phyloP scores from a whole-genome alignment of 2,888 invertebrate species.

The Protophormia terraenovae region DNA sequence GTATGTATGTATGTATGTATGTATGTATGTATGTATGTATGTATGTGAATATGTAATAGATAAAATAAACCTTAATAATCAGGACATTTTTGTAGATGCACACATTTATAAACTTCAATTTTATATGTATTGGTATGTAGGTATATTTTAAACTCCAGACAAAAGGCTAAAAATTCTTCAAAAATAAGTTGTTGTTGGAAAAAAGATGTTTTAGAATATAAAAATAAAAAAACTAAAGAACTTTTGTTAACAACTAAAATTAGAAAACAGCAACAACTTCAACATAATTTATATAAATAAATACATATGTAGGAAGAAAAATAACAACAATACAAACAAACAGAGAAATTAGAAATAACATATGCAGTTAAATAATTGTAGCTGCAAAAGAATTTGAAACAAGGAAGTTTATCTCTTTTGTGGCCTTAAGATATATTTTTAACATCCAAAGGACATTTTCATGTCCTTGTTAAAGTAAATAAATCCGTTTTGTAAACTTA shows the following conservation, averaged over 20 bases:
- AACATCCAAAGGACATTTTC: background rate
- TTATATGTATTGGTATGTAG: no score
- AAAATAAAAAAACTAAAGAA: slow-evolving; percentile 5
- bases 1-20: no score
- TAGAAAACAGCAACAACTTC: slow-evolving; percentile 12
- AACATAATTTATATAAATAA: slow-evolving; percentile 27
- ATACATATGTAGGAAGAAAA: background rate
- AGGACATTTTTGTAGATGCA: no score
- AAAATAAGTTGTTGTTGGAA: slow-evolving; percentile 22
- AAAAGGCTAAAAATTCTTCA: slow-evolving; percentile 36
- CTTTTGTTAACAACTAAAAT: slow-evolving; percentile 29
- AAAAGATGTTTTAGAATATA: slow-evolving; percentile 5
- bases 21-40: no score
- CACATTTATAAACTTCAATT: no score
- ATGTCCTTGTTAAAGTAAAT: slow-evolving; percentile 14
- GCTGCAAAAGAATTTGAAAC: slow-evolving; percentile 28
- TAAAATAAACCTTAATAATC: slow-evolving; percentile 39
- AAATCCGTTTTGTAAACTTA: background rate
- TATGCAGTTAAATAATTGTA: slow-evolving; percentile 44
- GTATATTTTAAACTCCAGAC: background rate
- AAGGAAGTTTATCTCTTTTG: slow-evolving; percentile 41
- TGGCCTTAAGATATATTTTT: slow-evolving; percentile 28
- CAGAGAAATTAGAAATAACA: no score
- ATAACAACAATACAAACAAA: background rate
- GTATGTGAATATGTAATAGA: background rate